Evolutionary conservation across 2,113 vertebrate genomes (phyloP).

Genomic region (Pangasianodon gigas): DNA sequence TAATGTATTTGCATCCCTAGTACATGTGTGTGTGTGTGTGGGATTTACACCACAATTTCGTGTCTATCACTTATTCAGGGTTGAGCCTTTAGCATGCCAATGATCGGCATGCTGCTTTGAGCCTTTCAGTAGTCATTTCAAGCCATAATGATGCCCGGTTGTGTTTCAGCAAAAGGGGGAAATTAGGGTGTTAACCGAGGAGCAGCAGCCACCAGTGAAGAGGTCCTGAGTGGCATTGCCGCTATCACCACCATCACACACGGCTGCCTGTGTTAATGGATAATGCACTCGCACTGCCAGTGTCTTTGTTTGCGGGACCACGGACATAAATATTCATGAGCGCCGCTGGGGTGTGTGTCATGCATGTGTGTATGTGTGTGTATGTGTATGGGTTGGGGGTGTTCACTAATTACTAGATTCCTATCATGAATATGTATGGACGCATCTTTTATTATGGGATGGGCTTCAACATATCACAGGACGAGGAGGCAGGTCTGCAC

Average conservation of each 20-base stretch:
- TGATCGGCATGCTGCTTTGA: conserved; percentile 24
- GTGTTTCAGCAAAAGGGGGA: conserved; percentile 64
- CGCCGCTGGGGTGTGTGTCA: conserved; percentile 43
- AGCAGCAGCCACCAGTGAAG: conserved; percentile 53
- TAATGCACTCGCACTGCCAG: conserved; percentile 73
- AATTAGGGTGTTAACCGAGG: conserved; percentile 68
- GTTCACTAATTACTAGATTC: conserved; percentile 81
- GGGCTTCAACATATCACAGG: conserved; percentile 76
- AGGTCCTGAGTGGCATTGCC: conserved; percentile 62
- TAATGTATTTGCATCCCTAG: neutral
- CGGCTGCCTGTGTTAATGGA: conserved; percentile 77
- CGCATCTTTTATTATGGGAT: conserved; percentile 79
- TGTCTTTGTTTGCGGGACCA: conserved; percentile 77
- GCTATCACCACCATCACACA: conserved; percentile 77
- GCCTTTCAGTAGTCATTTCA: conserved; percentile 40
- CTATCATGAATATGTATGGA: conserved; percentile 84
- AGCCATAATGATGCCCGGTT: conserved; percentile 53
- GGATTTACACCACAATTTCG: conserved; percentile 51
- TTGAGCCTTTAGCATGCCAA: conserved; percentile 34
- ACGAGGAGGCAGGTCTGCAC: conserved; percentile 24
- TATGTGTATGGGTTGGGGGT: conserved; percentile 53
- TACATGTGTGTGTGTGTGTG: conserved; percentile 50
- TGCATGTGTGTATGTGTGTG: conserved; percentile 46
- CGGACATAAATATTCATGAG: conserved; percentile 81
- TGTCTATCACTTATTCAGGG: conserved; percentile 50